Conservation (phyloP, 2,113 vertebrate genomes). For the Ardeotis arabs region DNA sequence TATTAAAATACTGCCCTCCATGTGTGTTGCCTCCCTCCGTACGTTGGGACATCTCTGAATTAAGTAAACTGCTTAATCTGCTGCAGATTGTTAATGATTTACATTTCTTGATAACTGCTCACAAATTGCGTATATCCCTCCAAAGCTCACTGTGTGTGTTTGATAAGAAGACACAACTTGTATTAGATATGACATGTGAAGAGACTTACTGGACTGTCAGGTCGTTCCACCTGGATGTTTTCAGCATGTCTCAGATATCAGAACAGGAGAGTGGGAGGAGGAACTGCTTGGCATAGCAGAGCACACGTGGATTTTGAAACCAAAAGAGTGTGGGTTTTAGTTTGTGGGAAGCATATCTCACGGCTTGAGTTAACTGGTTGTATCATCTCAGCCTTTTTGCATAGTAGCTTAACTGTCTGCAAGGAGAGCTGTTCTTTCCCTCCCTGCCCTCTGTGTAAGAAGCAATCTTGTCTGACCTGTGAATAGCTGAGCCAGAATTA, state of each 20-base stretch:
- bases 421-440: background rate
- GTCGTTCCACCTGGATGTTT: constrained; percentile 8
- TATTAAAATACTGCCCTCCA: background rate
- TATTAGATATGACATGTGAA: background rate
- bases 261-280: background rate
- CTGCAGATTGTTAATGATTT: constrained; percentile 24
- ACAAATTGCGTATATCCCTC: background rate
- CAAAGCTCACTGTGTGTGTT: background rate
- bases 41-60: background rate
- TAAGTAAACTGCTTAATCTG: background rate
- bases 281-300: background rate
- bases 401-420: background rate
- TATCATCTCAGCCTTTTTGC: background rate
- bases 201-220: background rate
- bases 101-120: background rate
- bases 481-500: background rate
- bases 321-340: background rate
- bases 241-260: background rate
- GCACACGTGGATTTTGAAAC: background rate
- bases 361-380: background rate
- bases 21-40: background rate
- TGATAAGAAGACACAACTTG: background rate
- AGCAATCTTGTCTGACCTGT: background rate
- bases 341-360: background rate
- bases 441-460: background rate